Evolutionary conservation across 1,140 invertebrate species (phyloP).

Genomic region (Triops cancriformis): DNA sequence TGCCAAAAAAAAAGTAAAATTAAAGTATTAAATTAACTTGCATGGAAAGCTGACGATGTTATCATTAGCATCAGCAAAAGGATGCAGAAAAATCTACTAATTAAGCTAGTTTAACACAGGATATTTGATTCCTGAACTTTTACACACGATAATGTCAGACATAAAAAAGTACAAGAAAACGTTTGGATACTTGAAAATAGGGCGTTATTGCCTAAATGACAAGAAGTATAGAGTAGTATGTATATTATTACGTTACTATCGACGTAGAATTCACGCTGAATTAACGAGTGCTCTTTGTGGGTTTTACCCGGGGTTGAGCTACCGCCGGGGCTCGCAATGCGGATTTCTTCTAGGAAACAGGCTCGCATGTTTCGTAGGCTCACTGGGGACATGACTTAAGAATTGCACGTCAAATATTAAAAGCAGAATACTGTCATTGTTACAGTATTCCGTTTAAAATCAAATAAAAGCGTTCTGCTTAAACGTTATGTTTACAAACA

Average conservation of each 20-base stretch:
- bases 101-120: too few species aligned
- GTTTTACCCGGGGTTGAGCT: constrained; percentile 17
- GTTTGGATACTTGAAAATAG: too few species aligned
- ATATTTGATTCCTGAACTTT: too few species aligned
- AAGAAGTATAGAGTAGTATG: too few species aligned
- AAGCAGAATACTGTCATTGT: neutral
- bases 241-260: constrained; percentile 23
- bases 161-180: neutral
- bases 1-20: constrained; percentile 37
- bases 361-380: constrained; percentile 26
- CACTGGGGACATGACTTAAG: constrained; percentile 22
- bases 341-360: constrained; percentile 25
- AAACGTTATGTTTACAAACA: neutral
- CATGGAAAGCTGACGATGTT: too few species aligned
- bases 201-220: too few species aligned
- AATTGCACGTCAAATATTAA: neutral
- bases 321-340: constrained; percentile 16
- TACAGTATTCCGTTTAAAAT: neutral
- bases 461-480: neutral
- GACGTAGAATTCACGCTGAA: constrained; percentile 27
- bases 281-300: constrained; percentile 22
- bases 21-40: too few species aligned
- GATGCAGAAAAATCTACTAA: too few species aligned
- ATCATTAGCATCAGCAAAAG: too few species aligned
- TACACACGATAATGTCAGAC: too few species aligned